Base-by-base conservation (phyloP, 2,113 vertebrate genomes). In the Lichenostomus cassidix region DNA sequence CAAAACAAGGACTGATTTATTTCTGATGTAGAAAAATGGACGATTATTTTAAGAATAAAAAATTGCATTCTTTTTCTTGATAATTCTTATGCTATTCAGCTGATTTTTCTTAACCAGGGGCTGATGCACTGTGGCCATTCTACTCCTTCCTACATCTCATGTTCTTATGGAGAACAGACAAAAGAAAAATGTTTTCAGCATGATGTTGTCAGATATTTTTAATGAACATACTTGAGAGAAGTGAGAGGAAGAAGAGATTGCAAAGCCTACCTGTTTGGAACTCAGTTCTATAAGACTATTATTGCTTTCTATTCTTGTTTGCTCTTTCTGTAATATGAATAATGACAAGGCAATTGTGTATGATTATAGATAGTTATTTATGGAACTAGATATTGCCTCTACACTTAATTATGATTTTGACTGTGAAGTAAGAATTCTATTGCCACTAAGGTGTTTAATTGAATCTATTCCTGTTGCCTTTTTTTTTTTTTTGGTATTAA, bases 351-450 rank as follows among this genome's bases (percentile, higher is more conserved):
- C 91, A 94, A 96, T 97, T 95, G 83, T 90, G 60, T 95, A 84
- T 86, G 53, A 97, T 96, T 97, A 93, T 47, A 69, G 62, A 90
- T 50, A 91, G 71, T 80, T 97, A 97, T 95, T 97, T 98, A 91
- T 85, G 58, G 79, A 96, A 92, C 58, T 82, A 60, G 49, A 52
- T 91, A 92, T 97, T 97, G 46, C 56, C 20, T 97, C 63, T 91
- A 78, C 8, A 59, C 14, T 97, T 97, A 95, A 96, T 97, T 97
- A 91, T 62, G 85, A 33, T 96, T 91, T 92, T 97, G 15, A 31
- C 71, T 91, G 46, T 74, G 33, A 97, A 39, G 62, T 93, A 97
- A 96, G 53, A 71, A 90, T 95, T 95, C 60, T 89, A 29, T 82
- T 95, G 83, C 7, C 80, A 91, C 16, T 85, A 37, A 79, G 82